phyloP scores from a whole-genome alignment of 2,797 vertebrate genomes.

The Trichosurus vulpecula region DNA sequence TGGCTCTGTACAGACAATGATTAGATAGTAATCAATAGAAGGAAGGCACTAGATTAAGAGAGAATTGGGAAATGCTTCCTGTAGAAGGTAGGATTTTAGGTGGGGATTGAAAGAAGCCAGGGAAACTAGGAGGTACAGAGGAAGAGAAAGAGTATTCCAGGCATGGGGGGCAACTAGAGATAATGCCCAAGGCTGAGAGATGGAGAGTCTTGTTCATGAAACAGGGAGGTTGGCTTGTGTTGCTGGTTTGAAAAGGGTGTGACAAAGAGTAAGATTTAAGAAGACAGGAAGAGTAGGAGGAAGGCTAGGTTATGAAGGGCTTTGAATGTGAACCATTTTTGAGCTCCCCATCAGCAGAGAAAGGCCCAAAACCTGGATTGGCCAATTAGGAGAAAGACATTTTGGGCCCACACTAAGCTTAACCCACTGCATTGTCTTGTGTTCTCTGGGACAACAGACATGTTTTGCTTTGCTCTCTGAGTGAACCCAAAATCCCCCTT shows the following conservation, averaged over 20 bases:
- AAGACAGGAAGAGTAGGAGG: background rate
- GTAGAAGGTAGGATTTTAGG: background rate
- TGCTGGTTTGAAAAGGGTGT: background rate
- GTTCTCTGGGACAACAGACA: too few relatives aligned
- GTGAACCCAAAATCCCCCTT: too few relatives aligned
- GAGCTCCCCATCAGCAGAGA: too few relatives aligned
- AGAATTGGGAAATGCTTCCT: background rate
- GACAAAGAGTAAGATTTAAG: background rate
- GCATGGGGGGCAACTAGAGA: background rate
- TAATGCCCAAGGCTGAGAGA: background rate
- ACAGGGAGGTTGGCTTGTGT: background rate
- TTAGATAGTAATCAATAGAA: background rate
- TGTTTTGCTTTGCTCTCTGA: too few relatives aligned
- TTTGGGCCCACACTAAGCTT: too few relatives aligned
- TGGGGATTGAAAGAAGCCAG: background rate
- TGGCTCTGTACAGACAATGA: background rate
- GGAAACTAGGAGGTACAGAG: background rate
- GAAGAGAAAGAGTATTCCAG: background rate
- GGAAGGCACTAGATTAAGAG: background rate
- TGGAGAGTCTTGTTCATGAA: background rate
- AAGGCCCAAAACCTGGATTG: too few relatives aligned
- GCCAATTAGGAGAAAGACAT: too few relatives aligned
- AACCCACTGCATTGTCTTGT: too few relatives aligned
- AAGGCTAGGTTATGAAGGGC: background rate
- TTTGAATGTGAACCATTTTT: too few relatives aligned